A percentile compares a stretch with the other conserved stretches of the same genome.
Conservation (phyloP, 64 coral and sea anemone species). For the Porites lutea region DNA sequence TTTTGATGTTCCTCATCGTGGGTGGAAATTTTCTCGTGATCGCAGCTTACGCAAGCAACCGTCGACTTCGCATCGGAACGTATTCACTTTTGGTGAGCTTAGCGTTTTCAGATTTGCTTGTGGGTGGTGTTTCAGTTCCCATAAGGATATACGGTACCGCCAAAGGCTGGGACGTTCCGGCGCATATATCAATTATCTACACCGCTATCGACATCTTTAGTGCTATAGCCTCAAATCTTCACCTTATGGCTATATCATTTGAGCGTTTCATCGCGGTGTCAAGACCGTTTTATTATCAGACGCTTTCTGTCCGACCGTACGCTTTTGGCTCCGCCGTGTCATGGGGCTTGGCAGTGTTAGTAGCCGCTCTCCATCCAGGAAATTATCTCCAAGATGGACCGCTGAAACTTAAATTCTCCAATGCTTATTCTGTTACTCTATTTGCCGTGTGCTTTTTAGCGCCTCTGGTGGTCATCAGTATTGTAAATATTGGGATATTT, state of each 20-base stretch:
- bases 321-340: constrained; percentile 49
- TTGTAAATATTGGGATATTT: constrained; percentile 76
- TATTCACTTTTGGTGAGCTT: constrained; percentile 80
- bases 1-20: constrained; percentile 60
- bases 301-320: constrained; percentile 59
- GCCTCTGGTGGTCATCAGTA: constrained; percentile 56
- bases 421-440: constrained; percentile 43
- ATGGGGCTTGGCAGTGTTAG: constrained; percentile 50
- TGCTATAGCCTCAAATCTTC: constrained; percentile 79
- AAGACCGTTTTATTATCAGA: constrained; percentile 76
- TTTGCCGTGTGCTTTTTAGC: constrained; percentile 68
- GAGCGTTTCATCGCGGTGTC: constrained; percentile 88
- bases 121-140: constrained; percentile 74
- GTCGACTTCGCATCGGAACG: constrained; percentile 73
- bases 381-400: neutral
- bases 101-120: constrained; percentile 75
- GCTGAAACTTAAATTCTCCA: constrained; percentile 18
- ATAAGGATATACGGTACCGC: constrained; percentile 70
- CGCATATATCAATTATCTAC: constrained; percentile 20
- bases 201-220: constrained; percentile 80
- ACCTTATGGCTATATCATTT: constrained; percentile 77
- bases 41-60: constrained; percentile 71
- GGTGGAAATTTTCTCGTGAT: constrained; percentile 77
- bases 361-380: constrained; percentile 36
- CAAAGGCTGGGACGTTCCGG: neutral